Evolutionary conservation across 2,888 invertebrate genomes (phyloP).

Genomic region (Drosophila eohydei): DNA sequence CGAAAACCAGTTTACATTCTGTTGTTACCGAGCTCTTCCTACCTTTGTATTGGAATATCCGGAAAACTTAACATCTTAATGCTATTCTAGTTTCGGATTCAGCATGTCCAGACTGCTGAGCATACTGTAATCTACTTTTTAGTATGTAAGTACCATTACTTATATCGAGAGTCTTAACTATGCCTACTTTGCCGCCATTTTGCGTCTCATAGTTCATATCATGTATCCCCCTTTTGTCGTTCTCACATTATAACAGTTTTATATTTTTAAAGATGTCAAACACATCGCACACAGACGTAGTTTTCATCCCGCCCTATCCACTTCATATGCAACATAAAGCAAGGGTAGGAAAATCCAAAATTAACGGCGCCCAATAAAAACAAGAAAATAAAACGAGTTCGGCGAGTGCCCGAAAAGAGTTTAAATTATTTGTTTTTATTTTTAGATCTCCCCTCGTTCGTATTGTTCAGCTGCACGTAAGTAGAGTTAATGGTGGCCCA

Average conservation of each 20-base stretch:
- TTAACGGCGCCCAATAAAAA: conserved; percentile 73
- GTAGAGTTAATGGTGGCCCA: conserved; percentile 47
- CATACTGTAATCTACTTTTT: background rate
- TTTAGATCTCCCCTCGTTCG: conserved; percentile 49
- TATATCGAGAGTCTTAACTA: background rate
- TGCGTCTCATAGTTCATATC: background rate
- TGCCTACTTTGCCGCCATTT: background rate
- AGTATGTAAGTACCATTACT: background rate
- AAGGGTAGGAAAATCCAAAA: conserved; percentile 43
- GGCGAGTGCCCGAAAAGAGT: conserved; percentile 65
- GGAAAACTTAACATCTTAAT: too few species aligned
- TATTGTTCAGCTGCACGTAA: conserved; percentile 32
- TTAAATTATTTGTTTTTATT: conserved; percentile 67
- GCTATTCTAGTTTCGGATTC: background rate
- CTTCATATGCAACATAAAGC: conserved; percentile 11
- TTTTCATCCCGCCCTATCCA: conserved; percentile 13
- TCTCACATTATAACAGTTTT: conserved; percentile 44
- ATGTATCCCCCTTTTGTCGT: conserved; percentile 24
- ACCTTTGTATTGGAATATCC: too few species aligned
- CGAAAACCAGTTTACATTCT: too few species aligned
- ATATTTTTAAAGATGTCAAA: conserved; percentile 58
- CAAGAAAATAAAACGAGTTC: conserved; percentile 52
- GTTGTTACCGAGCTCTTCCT: too few species aligned
- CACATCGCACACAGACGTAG: conserved; percentile 6
- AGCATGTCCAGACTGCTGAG: background rate